Conservation (phyloP, 2,113 vertebrate species). For the Poecile atricapillus region DNA sequence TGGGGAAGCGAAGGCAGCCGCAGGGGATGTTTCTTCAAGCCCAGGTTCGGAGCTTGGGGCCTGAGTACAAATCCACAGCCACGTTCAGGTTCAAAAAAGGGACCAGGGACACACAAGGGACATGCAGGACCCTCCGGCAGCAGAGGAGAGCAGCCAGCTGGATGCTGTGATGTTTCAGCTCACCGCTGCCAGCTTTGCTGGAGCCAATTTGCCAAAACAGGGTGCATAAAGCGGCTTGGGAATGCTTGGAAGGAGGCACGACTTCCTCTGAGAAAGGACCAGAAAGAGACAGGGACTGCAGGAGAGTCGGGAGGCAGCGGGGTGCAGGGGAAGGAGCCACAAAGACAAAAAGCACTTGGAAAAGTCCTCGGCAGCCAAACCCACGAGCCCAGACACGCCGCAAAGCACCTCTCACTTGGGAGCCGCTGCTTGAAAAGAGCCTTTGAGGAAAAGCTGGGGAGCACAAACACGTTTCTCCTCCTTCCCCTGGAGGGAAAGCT, state of each 20-base stretch:
- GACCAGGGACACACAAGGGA: neutral
- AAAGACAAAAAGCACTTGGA: neutral
- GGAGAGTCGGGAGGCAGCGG: neutral
- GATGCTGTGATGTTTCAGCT: neutral
- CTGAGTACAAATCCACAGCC: neutral
- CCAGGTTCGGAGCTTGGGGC: neutral
- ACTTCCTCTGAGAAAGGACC: neutral
- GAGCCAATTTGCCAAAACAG: neutral
- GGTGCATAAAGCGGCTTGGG: neutral
- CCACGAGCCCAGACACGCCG: neutral
- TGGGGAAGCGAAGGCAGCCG: neutral
- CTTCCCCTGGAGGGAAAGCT: neutral
- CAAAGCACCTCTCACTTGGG: neutral
- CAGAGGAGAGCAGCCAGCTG: neutral
- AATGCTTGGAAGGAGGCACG: neutral
- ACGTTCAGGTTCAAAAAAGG: neutral
- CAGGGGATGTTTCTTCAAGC: constrained; percentile 31
- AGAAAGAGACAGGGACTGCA: neutral
- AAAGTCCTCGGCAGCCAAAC: constrained; percentile 24
- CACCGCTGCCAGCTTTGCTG: neutral
- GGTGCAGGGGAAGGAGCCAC: neutral
- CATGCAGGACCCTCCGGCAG: neutral
- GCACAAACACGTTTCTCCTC: constrained; percentile 5
- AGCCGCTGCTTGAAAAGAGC: neutral
- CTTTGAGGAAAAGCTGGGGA: constrained; percentile 37